Evolutionary conservation across 2,888 invertebrate species (phyloP), one percentile per base, ranked within the genome.

Genomic region (Dusona sp.): DNA sequence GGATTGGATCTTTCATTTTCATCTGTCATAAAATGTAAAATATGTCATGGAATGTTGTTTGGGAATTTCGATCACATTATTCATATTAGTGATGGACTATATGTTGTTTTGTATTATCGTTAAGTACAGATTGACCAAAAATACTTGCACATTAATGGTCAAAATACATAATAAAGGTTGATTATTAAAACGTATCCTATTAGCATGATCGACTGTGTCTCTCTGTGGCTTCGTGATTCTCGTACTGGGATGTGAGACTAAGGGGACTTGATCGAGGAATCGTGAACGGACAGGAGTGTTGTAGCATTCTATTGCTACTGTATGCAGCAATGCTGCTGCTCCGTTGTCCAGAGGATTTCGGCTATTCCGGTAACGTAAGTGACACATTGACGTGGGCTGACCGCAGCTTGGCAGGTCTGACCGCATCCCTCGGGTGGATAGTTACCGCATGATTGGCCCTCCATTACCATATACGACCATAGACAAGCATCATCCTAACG

Each of bases 381-480:
- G 94, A 94, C 94, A 94, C 93, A 94, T 94, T 94, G 94, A 94
- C 93, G 93, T 92, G 92, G 92, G 90, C 93, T 93, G 93, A 93
- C 93, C 93, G 90, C 93, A 91, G 91, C 92, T 92, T 93, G 93
- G 93, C 93, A 93, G 92, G 88, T 91, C 92, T 92, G 93, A 92
- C 93, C 93, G 91, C 91, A 89, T 93, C 94, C 94, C 94, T 89
- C 89, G 94, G 93, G 94, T 92, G 90, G 92, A 92, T 92, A 92
- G 94, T 94, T 94, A 93, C 94, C 94, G 93, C 94, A 94, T 94
- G 94, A 94, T 94, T 94, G 94, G 94, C 92, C 94, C 92, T 94
- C 93, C 94, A 94, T 94, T 94, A 94, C 93, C 94, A 94, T 94
- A 92, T 88, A 93, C 87, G 75, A 86, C 90, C 89, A 90, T 90